Conservation (phyloP, 1,140 invertebrate species). For the Panagrolaimus sp. region DNA sequence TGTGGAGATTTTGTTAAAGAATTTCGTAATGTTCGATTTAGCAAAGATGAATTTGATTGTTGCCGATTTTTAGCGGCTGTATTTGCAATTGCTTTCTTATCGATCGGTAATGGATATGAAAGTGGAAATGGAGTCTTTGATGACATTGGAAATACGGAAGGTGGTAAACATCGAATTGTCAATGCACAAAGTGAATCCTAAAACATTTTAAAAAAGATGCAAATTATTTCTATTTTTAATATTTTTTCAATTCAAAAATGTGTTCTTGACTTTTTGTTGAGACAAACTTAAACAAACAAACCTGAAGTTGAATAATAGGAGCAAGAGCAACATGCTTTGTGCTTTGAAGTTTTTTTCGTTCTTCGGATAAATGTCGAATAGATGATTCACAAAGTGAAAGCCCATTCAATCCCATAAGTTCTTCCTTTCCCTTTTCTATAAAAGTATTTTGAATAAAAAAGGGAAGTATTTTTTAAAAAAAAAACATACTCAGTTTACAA, state of each 20-base stretch:
- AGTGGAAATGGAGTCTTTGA: constrained; percentile 31
- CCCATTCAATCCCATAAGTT: constrained; percentile 21
- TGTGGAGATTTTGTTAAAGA: not conserved
- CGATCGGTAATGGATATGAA: constrained; percentile 28
- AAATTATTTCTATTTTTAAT: too few species aligned
- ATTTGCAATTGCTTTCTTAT: not conserved
- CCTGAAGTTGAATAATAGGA: not conserved
- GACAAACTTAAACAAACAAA: not conserved
- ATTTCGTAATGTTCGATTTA: not conserved
- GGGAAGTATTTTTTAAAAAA: not conserved
- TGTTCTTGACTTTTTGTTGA: constrained; percentile 17
- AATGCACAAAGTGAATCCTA: constrained; percentile 50
- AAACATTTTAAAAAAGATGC: not conserved
- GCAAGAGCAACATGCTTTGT: constrained; percentile 1
- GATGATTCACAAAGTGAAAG: constrained; percentile 30
- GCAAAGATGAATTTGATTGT: not conserved
- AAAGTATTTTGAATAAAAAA: constrained; percentile 1
- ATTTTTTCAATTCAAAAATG: too few species aligned
- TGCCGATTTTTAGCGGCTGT: not conserved
- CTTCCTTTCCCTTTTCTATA: constrained; percentile 30
- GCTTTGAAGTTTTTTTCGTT: constrained; percentile 15
- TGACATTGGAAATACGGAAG: constrained; percentile 35
- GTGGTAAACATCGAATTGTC: constrained; percentile 46
- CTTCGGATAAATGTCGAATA: constrained; percentile 29
- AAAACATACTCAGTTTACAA: constrained; percentile 18